Evolutionary conservation across 2,797 vertebrate genomes (phyloP), one percentile per base, ranked within the genome.

Genomic region (Enoplosus armatus): DNA sequence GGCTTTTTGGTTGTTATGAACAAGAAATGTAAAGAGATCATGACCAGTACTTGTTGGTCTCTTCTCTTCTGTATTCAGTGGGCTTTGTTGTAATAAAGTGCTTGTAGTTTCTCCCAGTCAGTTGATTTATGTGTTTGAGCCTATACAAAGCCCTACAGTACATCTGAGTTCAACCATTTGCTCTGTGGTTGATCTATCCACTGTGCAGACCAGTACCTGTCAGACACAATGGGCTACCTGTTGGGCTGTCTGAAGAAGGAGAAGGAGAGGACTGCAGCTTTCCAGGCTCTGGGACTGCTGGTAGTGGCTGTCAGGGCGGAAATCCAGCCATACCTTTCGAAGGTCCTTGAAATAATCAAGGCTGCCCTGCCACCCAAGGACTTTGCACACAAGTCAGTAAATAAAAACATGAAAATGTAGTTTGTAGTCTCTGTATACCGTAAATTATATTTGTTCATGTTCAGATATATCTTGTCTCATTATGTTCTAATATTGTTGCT

Each of bases 321-420:
- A 79, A 98, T 99, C 90, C 97, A 98, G 78, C 96, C 96, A 6
- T 99, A 98, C 85, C 94, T 99, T 72, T 94, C 96, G 9, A 98
- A 97, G 85, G 97, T 99, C 83, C 96, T 99, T 27, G 98, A 99
- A 92, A 99, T 99, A 85, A 98, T 99, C 88, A 98, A 99, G 92
- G 96, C 97, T 31, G 98, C 98, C 15, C 94, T 99, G 74, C 98
- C 98, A 16, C 97, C 97, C 0, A 99, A 99, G 89, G 98, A 99
- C 87, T 99, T 99, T 74, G 97, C 98, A 55, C 98, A 99, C 90
- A 99, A 99, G 98, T 99, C 85, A 96, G 96, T 92, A 35, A 66
- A 31, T 48, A n/a, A 24, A 56, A 66, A 50, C 24, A 20, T 10
- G 16, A 31, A 41, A 54, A 8, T 22, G n/a, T 7, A 50, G 12